These are phyloP conservation scores for Gastrophryne carolinensis DNA, from an alignment of 2,797 vertebrate species.

Conservation along the genomic window DNA sequence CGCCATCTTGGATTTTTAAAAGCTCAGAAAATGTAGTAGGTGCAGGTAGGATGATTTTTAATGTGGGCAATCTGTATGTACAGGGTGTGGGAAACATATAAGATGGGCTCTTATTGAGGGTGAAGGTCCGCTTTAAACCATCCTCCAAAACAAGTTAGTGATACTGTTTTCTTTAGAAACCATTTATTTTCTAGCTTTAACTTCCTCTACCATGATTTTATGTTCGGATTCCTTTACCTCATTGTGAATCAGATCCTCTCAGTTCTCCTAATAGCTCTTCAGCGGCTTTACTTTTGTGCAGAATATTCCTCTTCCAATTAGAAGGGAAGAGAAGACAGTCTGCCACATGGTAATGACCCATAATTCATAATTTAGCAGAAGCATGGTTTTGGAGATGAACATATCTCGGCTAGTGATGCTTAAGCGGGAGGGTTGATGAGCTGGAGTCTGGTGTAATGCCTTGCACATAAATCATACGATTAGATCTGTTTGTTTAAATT, in stretches of 20 bases:
- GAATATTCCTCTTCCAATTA: not conserved
- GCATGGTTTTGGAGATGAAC: not conserved
- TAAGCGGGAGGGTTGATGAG: not conserved
- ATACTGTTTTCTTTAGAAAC: no score
- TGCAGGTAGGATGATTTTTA: no score
- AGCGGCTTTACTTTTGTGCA: not conserved
- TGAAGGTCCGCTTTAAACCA: no score
- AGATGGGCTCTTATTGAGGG: no score
- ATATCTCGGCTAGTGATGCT: not conserved
- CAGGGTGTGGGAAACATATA: no score
- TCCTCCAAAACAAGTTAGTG: no score
- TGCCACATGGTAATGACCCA: not conserved
- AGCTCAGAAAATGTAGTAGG: no score
- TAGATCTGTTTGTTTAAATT: not conserved
- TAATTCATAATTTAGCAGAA: not conserved
- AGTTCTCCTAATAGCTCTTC: not conserved
- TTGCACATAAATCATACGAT: not conserved
- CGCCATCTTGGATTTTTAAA: no score
- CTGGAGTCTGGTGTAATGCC: not conserved
- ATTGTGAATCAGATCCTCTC: not conserved
- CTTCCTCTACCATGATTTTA: no score
- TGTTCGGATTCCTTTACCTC: no score
- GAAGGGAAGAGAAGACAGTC: not conserved
- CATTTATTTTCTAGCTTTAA: no score
- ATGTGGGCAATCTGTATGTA: no score